Evolutionary conservation across 2,113 vertebrate species (phyloP).

Genomic region (Tauraco erythrolophus): DNA sequence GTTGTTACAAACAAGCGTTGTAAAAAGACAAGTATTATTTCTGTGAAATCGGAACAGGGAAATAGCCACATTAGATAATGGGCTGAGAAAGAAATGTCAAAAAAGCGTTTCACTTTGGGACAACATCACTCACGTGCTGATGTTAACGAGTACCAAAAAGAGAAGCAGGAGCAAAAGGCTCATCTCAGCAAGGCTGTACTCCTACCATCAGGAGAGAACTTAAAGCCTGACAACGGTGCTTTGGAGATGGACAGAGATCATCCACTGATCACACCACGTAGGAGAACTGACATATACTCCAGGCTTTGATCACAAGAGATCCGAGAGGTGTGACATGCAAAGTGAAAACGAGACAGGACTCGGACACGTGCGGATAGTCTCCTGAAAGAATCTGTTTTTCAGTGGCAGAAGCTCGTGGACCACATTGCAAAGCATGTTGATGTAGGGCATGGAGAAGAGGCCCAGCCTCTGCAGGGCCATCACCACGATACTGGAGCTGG

Average conservation of each 20-base stretch:
- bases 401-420: neutral
- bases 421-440: neutral
- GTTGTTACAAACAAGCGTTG: neutral
- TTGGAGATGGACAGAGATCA: neutral
- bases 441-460: neutral
- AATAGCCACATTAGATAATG: neutral
- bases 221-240: neutral
- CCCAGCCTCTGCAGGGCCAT: neutral
- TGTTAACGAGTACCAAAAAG: neutral
- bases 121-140: neutral
- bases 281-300: neutral
- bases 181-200: neutral
- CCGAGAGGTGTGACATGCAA: neutral
- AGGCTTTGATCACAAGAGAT: neutral
- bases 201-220: neutral
- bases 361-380: neutral
- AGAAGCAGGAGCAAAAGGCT: neutral
- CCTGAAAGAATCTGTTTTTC: neutral
- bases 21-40: neutral
- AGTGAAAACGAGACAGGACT: neutral
- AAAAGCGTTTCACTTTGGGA: neutral
- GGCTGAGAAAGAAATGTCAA: neutral
- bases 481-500: neutral
- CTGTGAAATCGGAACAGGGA: neutral
- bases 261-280: neutral